phyloP scores from a whole-genome alignment of 2,113 vertebrate genomes.

The Catagonus wagneri region DNA sequence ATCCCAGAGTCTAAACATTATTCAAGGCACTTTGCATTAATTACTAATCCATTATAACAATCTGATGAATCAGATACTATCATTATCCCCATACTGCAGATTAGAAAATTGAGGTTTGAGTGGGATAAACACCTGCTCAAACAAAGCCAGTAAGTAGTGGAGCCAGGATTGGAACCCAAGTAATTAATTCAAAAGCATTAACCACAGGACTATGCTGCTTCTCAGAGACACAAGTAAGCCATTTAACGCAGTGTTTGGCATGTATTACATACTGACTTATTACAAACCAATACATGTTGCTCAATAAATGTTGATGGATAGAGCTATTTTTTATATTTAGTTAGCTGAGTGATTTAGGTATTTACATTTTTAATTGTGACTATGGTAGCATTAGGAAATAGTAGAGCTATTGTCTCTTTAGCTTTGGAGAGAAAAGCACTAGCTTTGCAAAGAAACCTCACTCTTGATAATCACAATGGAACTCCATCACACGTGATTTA shows the following conservation, averaged over 20 bases:
- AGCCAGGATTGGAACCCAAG: neutral
- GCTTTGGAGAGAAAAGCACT: neutral
- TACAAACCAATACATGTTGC: neutral
- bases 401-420: neutral
- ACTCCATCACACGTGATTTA: neutral
- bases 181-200: neutral
- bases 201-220: neutral
- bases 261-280: neutral
- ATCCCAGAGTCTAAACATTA: neutral
- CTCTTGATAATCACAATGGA: neutral
- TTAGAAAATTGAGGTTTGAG: slow-evolving; percentile 21
- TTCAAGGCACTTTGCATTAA: neutral
- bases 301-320: neutral
- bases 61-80: neutral
- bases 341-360: neutral
- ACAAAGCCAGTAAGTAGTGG: neutral
- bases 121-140: neutral
- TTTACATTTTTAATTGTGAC: slow-evolving; percentile 21
- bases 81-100: neutral
- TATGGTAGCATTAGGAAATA: neutral
- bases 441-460: neutral
- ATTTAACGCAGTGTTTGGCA: neutral
- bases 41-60: slow-evolving; percentile 3
- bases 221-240: neutral
- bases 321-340: neutral